Evolutionary conservation across 92 coral and sea anemone species (phyloP).

Genomic region (Virgularia gustaviana): DNA sequence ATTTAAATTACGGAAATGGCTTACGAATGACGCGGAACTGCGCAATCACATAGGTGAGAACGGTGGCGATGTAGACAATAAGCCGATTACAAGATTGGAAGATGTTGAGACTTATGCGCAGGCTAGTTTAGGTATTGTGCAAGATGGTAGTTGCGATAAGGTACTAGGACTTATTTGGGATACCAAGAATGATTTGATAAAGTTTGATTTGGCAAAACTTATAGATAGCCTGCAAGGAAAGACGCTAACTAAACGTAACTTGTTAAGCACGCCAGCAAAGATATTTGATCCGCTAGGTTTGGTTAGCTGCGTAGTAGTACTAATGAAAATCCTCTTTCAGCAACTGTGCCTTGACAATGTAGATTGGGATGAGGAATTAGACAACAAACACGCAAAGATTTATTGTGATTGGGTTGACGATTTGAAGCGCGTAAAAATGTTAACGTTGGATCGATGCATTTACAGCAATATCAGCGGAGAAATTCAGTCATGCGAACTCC

Average conservation of each 20-base stretch:
- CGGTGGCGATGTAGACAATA: neutral
- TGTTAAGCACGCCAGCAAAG: slow-evolving; percentile 22
- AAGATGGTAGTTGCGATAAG: slow-evolving; percentile 3
- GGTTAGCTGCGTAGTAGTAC: slow-evolving; percentile 42
- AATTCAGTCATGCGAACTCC: slow-evolving; percentile 34
- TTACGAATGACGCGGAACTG: slow-evolving; percentile 39
- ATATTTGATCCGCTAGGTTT: slow-evolving; percentile 49
- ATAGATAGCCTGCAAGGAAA: slow-evolving; percentile 5
- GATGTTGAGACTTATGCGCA: slow-evolving; percentile 26
- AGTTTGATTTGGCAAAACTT: slow-evolving; percentile 9
- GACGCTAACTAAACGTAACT: slow-evolving; percentile 20
- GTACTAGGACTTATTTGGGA: slow-evolving; percentile 37
- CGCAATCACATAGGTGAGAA: slow-evolving; percentile 17
- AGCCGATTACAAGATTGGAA: neutral
- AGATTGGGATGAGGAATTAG: slow-evolving; percentile 46
- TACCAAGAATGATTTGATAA: slow-evolving; percentile 7
- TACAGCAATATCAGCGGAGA: slow-evolving; percentile 3
- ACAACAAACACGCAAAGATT: neutral
- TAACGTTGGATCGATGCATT: slow-evolving; percentile 34
- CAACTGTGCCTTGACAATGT: slow-evolving; percentile 43
- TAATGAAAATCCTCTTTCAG: slow-evolving; percentile 51
- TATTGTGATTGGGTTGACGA: slow-evolving; percentile 49
- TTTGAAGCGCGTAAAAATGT: slow-evolving; percentile 20
- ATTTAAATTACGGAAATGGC: slow-evolving; percentile 43
- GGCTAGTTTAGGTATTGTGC: slow-evolving; percentile 13